A percentile compares a stretch with the other conserved stretches of the same genome.
Conservation (phyloP, 1,140 invertebrate species). For the Marisa cornuarietis region DNA sequence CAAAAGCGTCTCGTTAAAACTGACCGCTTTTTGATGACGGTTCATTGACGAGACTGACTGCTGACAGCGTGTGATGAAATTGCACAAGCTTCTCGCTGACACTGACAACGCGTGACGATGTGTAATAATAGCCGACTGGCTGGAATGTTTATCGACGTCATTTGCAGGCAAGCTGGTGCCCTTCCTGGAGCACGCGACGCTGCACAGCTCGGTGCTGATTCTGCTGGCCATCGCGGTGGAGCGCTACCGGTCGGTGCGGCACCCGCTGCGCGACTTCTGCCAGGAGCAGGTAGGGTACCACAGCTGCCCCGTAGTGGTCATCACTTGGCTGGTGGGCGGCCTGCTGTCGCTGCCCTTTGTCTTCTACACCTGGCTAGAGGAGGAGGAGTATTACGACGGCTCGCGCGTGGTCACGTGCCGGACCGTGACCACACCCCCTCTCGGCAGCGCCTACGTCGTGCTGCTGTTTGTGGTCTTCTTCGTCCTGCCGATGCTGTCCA, state of each 20-base stretch:
- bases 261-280: slow-evolving; percentile 29
- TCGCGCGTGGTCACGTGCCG: slow-evolving; percentile 34
- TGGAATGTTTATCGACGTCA: too few species aligned
- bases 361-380: slow-evolving; percentile 35
- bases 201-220: slow-evolving; percentile 48
- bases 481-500: slow-evolving; percentile 35
- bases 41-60: too few species aligned
- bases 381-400: slow-evolving; percentile 39
- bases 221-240: slow-evolving; percentile 48
- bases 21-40: too few species aligned
- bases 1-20: too few species aligned
- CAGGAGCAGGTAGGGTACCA: not conserved
- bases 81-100: too few species aligned
- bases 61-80: too few species aligned
- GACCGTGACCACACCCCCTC: slow-evolving; percentile 27
- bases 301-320: slow-evolving; percentile 14
- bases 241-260: slow-evolving; percentile 44
- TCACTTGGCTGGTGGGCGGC: slow-evolving; percentile 34
- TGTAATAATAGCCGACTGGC: too few species aligned
- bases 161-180: slow-evolving; percentile 46
- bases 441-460: slow-evolving; percentile 34
- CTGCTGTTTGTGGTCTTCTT: slow-evolving; percentile 36
- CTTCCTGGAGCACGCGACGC: slow-evolving; percentile 46
- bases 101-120: too few species aligned
- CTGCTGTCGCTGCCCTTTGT: slow-evolving; percentile 41